Evolutionary conservation across 2,888 invertebrate genomes (phyloP).

Genomic region (Microctonus aethiopoides): DNA sequence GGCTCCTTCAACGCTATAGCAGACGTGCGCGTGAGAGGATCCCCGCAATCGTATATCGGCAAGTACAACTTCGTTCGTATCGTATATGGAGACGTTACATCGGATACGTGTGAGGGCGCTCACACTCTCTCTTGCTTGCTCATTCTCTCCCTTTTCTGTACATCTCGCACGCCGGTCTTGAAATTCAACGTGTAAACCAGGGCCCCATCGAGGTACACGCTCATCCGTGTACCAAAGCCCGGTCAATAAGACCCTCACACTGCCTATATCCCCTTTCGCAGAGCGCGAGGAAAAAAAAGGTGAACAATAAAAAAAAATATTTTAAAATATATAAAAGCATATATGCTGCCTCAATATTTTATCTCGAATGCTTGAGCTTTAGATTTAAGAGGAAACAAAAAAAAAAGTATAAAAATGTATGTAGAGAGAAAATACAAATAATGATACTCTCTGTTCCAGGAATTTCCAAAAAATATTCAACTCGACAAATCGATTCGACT

Average conservation of each 20-base stretch:
- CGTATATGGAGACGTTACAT: slow-evolving; percentile 62
- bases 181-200: slow-evolving; percentile 27
- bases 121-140: slow-evolving; percentile 24
- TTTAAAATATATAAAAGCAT: slow-evolving; percentile 13
- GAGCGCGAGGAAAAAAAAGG: slow-evolving; percentile 27
- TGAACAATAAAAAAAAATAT: background rate
- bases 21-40: slow-evolving; percentile 46
- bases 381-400: slow-evolving; percentile 7
- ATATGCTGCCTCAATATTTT: slow-evolving; percentile 19
- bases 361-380: slow-evolving; percentile 33
- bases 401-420: background rate
- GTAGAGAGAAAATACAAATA: background rate
- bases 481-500: slow-evolving; percentile 26
- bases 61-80: slow-evolving; percentile 60
- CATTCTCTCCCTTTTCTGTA: background rate
- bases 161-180: slow-evolving; percentile 23
- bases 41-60: slow-evolving; percentile 62
- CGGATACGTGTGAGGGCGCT: slow-evolving; percentile 38
- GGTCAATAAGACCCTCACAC: slow-evolving; percentile 31
- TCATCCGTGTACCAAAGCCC: slow-evolving; percentile 22
- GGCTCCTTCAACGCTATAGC: slow-evolving; percentile 49
- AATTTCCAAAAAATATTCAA: slow-evolving; percentile 28
- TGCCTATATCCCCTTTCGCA: slow-evolving; percentile 7
- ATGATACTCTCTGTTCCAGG: slow-evolving; percentile 12
- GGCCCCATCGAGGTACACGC: slow-evolving; percentile 3